These are phyloP conservation scores for Euwallacea fornicatus DNA, from an alignment of 1,140 invertebrate species.

Conservation along the genomic window DNA sequence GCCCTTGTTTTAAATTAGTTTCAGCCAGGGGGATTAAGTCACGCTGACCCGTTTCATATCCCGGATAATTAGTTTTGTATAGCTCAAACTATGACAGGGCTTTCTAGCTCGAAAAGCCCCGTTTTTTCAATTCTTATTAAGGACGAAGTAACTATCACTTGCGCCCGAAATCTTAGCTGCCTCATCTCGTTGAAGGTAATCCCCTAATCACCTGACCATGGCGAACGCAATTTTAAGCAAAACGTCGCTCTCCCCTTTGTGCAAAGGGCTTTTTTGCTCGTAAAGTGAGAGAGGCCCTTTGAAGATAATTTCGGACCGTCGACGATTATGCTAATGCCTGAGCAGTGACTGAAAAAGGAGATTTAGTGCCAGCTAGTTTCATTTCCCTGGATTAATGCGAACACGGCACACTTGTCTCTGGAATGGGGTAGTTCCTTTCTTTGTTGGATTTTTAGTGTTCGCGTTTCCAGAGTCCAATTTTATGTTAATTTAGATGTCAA, in stretches of 20 bases:
- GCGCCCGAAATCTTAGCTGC: neutral
- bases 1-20: conserved; percentile 4
- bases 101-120: too few relatives aligned
- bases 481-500: too few relatives aligned
- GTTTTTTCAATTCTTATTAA: too few relatives aligned
- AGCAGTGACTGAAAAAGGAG: conserved; percentile 6
- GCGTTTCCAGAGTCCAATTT: too few relatives aligned
- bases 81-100: neutral
- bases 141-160: neutral
- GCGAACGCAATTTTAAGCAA: conserved; percentile 1
- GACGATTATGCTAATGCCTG: conserved; percentile 2
- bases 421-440: too few relatives aligned
- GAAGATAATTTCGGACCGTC: neutral
- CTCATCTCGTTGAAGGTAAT: neutral
- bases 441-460: too few relatives aligned
- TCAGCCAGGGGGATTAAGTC: neutral
- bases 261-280: neutral
- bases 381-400: neutral
- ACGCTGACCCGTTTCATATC: neutral
- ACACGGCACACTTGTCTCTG: too few relatives aligned
- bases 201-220: neutral
- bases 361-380: conserved; percentile 5
- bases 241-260: neutral
- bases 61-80: conserved; percentile 5
- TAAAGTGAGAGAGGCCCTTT: neutral